Percentiles rank a stretch among this genome's conserved stretches.
phyloP scores from a whole-genome alignment of 2,113 vertebrate genomes.

The Talpa occidentalis region DNA sequence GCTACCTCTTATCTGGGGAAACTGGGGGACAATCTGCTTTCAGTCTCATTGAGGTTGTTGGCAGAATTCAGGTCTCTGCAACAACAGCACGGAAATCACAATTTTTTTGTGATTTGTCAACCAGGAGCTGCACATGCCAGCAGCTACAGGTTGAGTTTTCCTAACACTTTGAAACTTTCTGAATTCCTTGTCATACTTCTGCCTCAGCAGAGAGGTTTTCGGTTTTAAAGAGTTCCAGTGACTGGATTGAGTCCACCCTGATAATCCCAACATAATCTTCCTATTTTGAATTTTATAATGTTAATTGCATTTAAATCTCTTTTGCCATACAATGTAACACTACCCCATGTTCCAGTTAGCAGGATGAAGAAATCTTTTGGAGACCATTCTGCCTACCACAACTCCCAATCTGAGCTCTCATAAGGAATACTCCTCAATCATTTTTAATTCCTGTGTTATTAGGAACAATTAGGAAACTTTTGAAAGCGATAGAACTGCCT shows the following conservation, averaged over 20 bases:
- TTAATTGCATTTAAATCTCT: not conserved
- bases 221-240: not conserved
- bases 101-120: not conserved
- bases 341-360: not conserved
- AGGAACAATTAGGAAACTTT: not conserved
- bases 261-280: not conserved
- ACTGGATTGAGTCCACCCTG: not conserved
- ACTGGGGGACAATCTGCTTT: not conserved
- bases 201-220: not conserved
- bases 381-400: not conserved
- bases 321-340: not conserved
- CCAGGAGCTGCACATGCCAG: not conserved
- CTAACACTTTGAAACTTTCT: not conserved
- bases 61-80: not conserved
- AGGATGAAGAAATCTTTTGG: not conserved
- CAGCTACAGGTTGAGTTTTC: not conserved
- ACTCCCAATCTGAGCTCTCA: not conserved
- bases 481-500: not conserved
- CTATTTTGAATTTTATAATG: not conserved
- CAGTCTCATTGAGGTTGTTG: not conserved
- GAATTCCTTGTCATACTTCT: not conserved
- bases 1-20: not conserved
- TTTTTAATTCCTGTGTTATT: not conserved
- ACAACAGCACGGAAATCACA: not conserved
- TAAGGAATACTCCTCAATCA: not conserved